Evolutionary conservation across 1,140 invertebrate genomes (phyloP), one percentile per base, ranked within the genome.

Genomic region (Drosophila athabasca): DNA sequence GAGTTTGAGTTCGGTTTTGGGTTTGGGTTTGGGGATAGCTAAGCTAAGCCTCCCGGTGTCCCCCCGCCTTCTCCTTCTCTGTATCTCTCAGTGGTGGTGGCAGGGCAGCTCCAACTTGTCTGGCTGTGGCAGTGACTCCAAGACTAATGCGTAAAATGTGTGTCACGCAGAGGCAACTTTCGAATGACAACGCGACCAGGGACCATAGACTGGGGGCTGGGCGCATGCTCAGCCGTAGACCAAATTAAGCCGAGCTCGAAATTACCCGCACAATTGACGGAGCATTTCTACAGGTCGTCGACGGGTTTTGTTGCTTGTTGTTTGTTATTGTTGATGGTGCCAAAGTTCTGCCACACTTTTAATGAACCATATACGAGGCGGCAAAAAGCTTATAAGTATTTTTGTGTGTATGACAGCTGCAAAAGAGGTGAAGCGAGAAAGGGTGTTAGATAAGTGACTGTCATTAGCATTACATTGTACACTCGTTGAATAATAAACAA

Each of bases 91-190:
- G 65, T 49, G 62, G 50, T 39, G 55, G 52, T 29, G 22, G 65
- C 49, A 68, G 62, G 54, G 50, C 50, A 43, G 50, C 65, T 66
- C 65, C 65, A 54, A 65, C 59, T 52, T 50, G 66, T 58, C 76
- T 65, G 51, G 31, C 45, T 51, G 19, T 17, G 49, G 49, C 43
- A 46, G 41, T 26, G 29, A 44, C 49, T 55, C 35, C 59, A 61
- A 59, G 11, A 35, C 79, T 88, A 88, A 88, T 83, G 79, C 84
- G 68, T 79, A 69, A 82, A 88, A 88, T 88, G 83, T 88, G 68
- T 88, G 83, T 88, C 83, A 88, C 68, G 84, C 83, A 79, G 79
- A 50, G 72, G 79, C 84, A 83, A 88, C 83, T 88, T 88, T 88
- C 83, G 79, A 88, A 88, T 89, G 83, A 88, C 83, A 83, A 78